A percentile compares a stretch with the other conserved stretches of the same genome.
Conservation (phyloP, 2,888 invertebrate genomes). For the Xestoiulus laeticollis region DNA sequence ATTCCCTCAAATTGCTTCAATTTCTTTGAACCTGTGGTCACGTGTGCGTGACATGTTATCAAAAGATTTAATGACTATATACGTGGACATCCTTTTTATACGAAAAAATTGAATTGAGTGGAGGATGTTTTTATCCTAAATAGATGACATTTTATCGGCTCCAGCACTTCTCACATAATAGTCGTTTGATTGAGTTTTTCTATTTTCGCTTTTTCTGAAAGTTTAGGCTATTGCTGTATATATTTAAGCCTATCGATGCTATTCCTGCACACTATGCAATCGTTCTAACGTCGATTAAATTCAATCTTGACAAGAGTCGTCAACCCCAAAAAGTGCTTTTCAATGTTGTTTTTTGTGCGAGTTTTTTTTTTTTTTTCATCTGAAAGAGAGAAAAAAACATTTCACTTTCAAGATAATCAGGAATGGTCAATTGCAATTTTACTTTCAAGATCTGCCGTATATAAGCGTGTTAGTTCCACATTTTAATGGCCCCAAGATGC, state of each 20-base stretch:
- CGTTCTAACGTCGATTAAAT: conserved; percentile 16
- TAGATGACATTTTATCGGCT: not conserved
- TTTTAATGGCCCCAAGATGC: not conserved
- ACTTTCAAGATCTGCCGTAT: not conserved
- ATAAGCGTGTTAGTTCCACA: not conserved
- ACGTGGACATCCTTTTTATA: conserved; percentile 31
- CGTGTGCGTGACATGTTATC: not conserved
- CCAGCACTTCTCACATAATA: not conserved
- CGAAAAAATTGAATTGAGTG: not conserved
- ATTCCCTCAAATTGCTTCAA: not conserved
- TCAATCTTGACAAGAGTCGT: conserved; percentile 24
- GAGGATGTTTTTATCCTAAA: not conserved
- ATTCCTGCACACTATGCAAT: not conserved
- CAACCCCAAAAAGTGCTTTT: conserved; percentile 40
- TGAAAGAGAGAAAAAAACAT: not conserved
- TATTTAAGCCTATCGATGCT: not conserved
- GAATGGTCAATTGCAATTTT: not conserved
- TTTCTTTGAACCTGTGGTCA: not conserved
- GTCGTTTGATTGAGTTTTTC: conserved; percentile 9
- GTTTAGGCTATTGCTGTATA: not conserved
- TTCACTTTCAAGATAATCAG: not conserved
- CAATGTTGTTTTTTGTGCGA: conserved; percentile 16
- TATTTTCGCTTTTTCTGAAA: not conserved
- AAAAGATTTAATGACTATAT: conserved; percentile 18
- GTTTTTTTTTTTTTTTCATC: not conserved